Percentiles rank a stretch among this genome's conserved stretches.
Evolutionary conservation across 2,797 vertebrate genomes (phyloP).

Genomic region (Phrynocephalus guinanensis): DNA sequence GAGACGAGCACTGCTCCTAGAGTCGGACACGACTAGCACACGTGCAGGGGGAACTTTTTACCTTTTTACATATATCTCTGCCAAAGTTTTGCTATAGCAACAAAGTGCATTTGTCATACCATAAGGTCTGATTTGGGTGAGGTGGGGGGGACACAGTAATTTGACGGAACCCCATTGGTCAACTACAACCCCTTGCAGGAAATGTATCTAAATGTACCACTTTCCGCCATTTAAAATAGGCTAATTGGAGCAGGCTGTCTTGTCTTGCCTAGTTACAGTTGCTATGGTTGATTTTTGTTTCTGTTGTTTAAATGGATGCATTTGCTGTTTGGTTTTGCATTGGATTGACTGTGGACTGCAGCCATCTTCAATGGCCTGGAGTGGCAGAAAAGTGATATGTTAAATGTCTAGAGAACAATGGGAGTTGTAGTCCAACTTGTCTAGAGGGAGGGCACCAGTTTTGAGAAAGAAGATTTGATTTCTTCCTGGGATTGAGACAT

Average conservation of each 20-base stretch:
- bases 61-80: background rate
- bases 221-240: background rate
- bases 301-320: background rate
- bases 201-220: background rate
- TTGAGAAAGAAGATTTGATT: background rate
- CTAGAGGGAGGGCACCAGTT: background rate
- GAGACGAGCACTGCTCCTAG: too few species aligned
- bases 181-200: background rate
- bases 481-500: background rate
- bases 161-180: background rate
- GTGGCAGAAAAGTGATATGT: too few species aligned
- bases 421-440: background rate
- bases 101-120: background rate
- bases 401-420: background rate
- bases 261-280: background rate
- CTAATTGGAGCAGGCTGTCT: background rate
- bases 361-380: background rate
- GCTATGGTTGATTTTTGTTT: background rate
- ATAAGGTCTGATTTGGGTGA: background rate
- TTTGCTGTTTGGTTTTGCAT: background rate
- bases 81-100: background rate
- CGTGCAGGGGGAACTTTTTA: too few species aligned
- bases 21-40: too few species aligned
- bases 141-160: too few species aligned
- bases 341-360: too few species aligned